phyloP scores from a whole-genome alignment of 2,888 invertebrate species.

The Sarcophaga subvicina region DNA sequence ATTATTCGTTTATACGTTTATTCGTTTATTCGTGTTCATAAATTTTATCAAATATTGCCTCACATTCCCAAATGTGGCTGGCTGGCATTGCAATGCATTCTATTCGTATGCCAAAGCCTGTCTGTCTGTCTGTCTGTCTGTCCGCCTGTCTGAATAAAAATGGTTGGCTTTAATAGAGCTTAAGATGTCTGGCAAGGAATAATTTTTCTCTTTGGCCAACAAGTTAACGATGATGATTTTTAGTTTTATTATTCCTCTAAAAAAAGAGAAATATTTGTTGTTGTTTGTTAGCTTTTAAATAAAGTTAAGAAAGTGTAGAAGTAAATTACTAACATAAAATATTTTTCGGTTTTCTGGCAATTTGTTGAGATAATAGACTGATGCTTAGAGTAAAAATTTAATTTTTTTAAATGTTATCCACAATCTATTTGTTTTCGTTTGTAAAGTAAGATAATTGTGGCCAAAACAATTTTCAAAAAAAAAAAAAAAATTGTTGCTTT shows the following conservation, averaged over 20 bases:
- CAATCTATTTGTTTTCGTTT: no score
- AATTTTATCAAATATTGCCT: conserved; percentile 74
- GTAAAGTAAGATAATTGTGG: no score
- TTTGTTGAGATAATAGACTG: background rate
- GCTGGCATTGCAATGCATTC: background rate
- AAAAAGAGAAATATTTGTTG: background rate
- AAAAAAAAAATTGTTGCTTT: no score
- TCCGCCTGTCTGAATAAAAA: background rate
- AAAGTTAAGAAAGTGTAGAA: conserved; percentile 10
- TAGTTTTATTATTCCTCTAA: conserved; percentile 52
- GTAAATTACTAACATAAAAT: conserved; percentile 24
- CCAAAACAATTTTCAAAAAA: no score
- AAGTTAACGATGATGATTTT: conserved; percentile 65
- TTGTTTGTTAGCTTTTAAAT: background rate
- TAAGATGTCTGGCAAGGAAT: conserved; percentile 64
- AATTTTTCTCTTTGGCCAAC: conserved; percentile 27
- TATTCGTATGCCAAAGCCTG: no score
- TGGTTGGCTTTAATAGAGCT: conserved; percentile 63
- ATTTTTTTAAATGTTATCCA: no score
- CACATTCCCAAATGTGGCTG: conserved; percentile 6
- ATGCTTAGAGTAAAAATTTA: no score
- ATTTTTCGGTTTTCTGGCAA: conserved; percentile 5
- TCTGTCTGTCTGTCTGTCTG: background rate
- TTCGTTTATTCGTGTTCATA: conserved; percentile 77
- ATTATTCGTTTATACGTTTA: conserved; percentile 74